phyloP scores from a whole-genome alignment of 2,113 vertebrate species.

The rabbit (Oryctolagus cuniculus) region DNA sequence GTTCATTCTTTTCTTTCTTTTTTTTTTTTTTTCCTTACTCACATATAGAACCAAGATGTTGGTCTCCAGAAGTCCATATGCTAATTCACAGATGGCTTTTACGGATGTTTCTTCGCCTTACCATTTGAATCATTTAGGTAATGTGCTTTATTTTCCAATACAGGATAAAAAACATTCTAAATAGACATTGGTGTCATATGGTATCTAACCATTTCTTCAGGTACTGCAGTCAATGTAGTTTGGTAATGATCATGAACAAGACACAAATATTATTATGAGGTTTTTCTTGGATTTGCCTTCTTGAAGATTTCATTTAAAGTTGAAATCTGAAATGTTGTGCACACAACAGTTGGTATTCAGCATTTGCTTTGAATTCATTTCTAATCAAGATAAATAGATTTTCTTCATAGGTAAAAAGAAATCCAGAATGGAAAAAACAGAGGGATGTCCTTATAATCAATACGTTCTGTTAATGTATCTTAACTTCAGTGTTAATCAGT shows the following conservation, averaged over 20 bases:
- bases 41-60: slow-evolving; percentile 63
- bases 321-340: slow-evolving; percentile 62
- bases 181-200: slow-evolving; percentile 35
- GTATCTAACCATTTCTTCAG: slow-evolving; percentile 27
- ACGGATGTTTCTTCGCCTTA: background rate
- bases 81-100: slow-evolving; percentile 67
- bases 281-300: slow-evolving; percentile 61
- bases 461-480: slow-evolving; percentile 64
- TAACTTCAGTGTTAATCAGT: slow-evolving; percentile 38
- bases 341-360: slow-evolving; percentile 56
- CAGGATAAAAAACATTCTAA: slow-evolving; percentile 53
- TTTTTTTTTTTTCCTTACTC: slow-evolving; percentile 37
- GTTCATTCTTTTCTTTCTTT: slow-evolving; percentile 29
- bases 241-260: slow-evolving; percentile 53
- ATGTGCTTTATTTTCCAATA: slow-evolving; percentile 75
- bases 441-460: slow-evolving; percentile 22
- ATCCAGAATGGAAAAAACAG: background rate
- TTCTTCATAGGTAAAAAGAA: slow-evolving; percentile 55
- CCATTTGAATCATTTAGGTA: slow-evolving; percentile 61
- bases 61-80: slow-evolving; percentile 49
- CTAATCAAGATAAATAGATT: slow-evolving; percentile 59
- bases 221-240: background rate
- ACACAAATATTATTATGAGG: slow-evolving; percentile 40
- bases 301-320: slow-evolving; percentile 75
- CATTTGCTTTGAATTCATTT: slow-evolving; percentile 56